phyloP scores from a whole-genome alignment of 2,113 vertebrate species.

The Choloepus hoffmanni region DNA sequence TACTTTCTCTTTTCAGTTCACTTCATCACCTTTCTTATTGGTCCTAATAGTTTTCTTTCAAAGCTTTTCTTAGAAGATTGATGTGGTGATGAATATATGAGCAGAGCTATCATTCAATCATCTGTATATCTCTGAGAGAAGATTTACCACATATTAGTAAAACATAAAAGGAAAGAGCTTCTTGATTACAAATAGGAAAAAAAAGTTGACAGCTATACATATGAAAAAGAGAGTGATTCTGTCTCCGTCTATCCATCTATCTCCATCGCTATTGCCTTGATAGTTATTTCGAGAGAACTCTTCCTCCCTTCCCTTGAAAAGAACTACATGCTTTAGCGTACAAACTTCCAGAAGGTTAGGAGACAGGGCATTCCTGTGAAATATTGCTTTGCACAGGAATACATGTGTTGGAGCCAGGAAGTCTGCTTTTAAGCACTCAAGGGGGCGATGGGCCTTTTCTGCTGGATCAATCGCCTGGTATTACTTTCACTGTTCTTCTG shows the following conservation, averaged over 20 bases:
- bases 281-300: neutral
- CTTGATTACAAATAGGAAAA: neutral
- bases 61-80: neutral
- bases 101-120: slow-evolving; percentile 21
- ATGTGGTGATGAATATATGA: neutral
- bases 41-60: neutral
- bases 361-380: neutral
- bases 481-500: slow-evolving; percentile 72
- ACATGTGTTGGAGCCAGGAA: slow-evolving; percentile 59
- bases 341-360: slow-evolving; percentile 65
- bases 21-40: neutral
- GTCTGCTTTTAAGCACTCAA: slow-evolving; percentile 55
- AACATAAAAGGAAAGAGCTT: neutral
- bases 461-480: slow-evolving; percentile 46
- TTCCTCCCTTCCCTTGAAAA: slow-evolving; percentile 32
- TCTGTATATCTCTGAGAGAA: neutral
- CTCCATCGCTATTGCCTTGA: neutral
- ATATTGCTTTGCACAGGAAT: slow-evolving; percentile 8
- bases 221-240: slow-evolving; percentile 13
- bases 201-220: neutral
- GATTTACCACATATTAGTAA: neutral
- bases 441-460: slow-evolving; percentile 59
- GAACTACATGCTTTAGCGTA: slow-evolving; percentile 55
- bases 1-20: neutral
- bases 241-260: neutral